A percentile compares a stretch with the other conserved stretches of the same genome.
Evolutionary conservation across 2,797 vertebrate species (phyloP).

Genomic region (Gadopsis marmoratus): DNA sequence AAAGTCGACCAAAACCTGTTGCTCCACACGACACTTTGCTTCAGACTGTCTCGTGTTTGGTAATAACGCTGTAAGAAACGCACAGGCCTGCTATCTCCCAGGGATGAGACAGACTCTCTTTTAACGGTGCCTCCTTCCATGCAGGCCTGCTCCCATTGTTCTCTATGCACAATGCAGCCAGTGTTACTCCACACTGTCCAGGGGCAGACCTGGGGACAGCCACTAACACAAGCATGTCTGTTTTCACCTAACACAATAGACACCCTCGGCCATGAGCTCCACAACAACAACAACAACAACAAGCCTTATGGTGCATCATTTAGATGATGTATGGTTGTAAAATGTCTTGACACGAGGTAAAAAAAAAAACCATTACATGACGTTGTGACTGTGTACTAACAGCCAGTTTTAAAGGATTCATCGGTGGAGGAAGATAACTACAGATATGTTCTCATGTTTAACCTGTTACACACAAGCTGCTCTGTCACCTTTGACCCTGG

Average conservation of each 20-base stretch:
- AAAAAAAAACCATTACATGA: neutral
- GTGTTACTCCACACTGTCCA: constrained; percentile 68
- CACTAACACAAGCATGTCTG: constrained; percentile 47
- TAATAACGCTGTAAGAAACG: constrained; percentile 30
- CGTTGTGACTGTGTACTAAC: neutral
- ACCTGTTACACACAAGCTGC: neutral
- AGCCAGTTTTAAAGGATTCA: neutral
- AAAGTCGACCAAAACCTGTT: constrained; percentile 7
- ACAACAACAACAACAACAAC: constrained; percentile 22
- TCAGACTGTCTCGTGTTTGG: constrained; percentile 30
- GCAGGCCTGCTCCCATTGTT: constrained; percentile 69
- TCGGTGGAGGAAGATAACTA: neutral
- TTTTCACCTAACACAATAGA: constrained; percentile 47
- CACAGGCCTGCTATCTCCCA: neutral
- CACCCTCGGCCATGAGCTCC: constrained; percentile 21
- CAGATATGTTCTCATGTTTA: neutral
- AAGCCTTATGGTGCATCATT: constrained; percentile 3
- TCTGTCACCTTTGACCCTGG: constrained; percentile 22
- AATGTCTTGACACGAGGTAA: neutral
- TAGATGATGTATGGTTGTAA: neutral
- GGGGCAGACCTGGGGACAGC: constrained; percentile 43
- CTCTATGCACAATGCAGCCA: constrained; percentile 67
- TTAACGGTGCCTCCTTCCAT: constrained; percentile 60
- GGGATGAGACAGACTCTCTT: constrained; percentile 46
- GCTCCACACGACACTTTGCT: constrained; percentile 25